These are phyloP conservation scores for Anolis sagrei DNA, from an alignment of 2,113 vertebrate species.

Conservation along the genomic window DNA sequence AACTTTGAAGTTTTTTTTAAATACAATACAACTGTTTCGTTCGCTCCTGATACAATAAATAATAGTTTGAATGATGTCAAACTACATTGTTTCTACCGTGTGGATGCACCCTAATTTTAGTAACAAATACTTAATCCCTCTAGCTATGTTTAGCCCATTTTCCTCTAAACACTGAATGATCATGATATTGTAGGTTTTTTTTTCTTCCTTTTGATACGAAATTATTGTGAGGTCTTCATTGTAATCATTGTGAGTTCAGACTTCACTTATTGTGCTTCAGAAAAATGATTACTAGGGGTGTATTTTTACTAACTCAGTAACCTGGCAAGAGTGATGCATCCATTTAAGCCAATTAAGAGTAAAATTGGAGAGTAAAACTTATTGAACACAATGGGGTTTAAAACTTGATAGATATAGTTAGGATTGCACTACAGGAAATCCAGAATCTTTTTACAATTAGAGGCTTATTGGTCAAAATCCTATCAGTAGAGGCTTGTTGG, in stretches of 20 bases:
- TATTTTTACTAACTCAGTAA: not conserved
- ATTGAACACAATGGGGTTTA: not conserved
- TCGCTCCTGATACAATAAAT: too few species aligned
- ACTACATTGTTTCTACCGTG: too few species aligned
- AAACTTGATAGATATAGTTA: not conserved
- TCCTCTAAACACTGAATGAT: conserved; percentile 28
- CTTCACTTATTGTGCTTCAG: not conserved
- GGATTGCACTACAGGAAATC: not conserved
- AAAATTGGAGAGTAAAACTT: not conserved
- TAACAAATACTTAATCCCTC: conserved; percentile 18
- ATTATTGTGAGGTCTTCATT: conserved; percentile 14
- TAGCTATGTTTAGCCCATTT: not conserved
- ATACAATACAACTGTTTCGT: too few species aligned
- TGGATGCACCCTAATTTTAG: conserved; percentile 16
- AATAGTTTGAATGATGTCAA: too few species aligned
- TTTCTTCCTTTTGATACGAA: not conserved
- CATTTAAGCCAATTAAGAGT: not conserved
- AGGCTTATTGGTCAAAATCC: not conserved
- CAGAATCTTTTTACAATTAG: not conserved
- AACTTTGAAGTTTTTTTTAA: too few species aligned
- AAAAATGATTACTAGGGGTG: not conserved
- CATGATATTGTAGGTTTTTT: conserved; percentile 18
- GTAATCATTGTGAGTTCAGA: conserved; percentile 32
- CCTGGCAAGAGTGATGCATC: not conserved
- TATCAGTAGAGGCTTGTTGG: too few species aligned